Conservation (phyloP, 2,797 vertebrate species). For the Cephalopachus bancanus region DNA sequence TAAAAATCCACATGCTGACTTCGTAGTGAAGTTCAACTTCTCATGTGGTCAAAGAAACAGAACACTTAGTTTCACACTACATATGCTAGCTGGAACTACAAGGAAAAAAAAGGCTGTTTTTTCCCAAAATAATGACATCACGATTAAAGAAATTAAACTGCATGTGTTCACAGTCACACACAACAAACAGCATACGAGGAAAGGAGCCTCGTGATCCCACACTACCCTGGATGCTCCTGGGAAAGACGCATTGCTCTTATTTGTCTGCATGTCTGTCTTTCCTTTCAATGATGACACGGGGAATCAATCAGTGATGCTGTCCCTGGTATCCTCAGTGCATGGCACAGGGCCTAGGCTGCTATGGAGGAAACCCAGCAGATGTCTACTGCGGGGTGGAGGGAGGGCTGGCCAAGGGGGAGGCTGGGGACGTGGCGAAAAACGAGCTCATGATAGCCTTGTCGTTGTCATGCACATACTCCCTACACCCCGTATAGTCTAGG, state of each 20-base stretch:
- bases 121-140: neutral
- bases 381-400: accelerated
- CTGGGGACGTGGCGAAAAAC: neutral
- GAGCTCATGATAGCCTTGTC: neutral
- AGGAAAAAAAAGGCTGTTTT: accelerated
- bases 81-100: accelerated
- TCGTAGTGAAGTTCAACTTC: neutral
- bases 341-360: neutral
- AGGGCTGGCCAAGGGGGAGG: neutral
- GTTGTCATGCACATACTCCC: constrained; percentile 82
- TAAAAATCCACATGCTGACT: neutral
- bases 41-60: accelerated
- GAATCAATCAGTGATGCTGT: accelerated
- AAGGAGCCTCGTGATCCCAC: accelerated
- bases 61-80: accelerated
- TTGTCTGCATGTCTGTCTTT: accelerated
- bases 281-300: accelerated
- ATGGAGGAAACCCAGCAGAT: neutral
- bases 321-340: accelerated
- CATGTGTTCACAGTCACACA: neutral
- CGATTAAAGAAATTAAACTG: constrained; percentile 1
- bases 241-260: accelerated
- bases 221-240: accelerated
- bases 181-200: accelerated
- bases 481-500: constrained; percentile 78